phyloP scores from a whole-genome alignment of 2,888 invertebrate genomes.

The Sympetrum striolatum region DNA sequence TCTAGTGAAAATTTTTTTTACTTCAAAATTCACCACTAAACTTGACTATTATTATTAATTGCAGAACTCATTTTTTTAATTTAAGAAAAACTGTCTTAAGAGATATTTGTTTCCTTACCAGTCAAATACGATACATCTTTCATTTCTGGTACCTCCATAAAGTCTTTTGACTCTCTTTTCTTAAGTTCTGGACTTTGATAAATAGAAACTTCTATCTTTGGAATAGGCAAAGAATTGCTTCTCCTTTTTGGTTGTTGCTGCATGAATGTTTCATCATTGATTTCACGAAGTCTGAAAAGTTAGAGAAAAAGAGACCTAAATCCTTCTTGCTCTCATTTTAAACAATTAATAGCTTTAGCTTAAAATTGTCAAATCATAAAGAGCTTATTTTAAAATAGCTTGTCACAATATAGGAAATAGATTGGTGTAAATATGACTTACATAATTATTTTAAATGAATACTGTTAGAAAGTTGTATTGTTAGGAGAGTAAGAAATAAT shows the following conservation, averaged over 20 bases:
- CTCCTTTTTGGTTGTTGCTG: constrained; percentile 82
- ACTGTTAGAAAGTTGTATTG: too few relatives aligned
- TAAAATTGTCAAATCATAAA: not conserved
- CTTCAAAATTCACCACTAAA: too few relatives aligned
- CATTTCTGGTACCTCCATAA: constrained; percentile 78
- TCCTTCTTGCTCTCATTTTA: too few relatives aligned
- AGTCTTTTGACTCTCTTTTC: constrained; percentile 71
- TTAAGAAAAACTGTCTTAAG: not conserved
- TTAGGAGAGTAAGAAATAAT: too few relatives aligned
- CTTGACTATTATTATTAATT: too few relatives aligned
- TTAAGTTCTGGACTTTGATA: constrained; percentile 79
- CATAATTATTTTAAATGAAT: too few relatives aligned
- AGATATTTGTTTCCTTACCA: constrained; percentile 59
- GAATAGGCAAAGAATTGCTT: constrained; percentile 92
- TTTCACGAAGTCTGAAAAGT: constrained; percentile 76
- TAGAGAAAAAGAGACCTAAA: not conserved
- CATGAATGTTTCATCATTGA: constrained; percentile 81
- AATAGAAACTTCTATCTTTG: constrained; percentile 88
- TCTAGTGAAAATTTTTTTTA: too few relatives aligned
- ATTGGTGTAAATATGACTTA: too few relatives aligned
- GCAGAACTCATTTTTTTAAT: too few relatives aligned
- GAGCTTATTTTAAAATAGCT: too few relatives aligned
- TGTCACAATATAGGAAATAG: too few relatives aligned
- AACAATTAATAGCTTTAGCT: not conserved
- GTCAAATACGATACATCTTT: constrained; percentile 71